Evolutionary conservation across 2,888 invertebrate species (phyloP).

Genomic region (Apeira syringaria): DNA sequence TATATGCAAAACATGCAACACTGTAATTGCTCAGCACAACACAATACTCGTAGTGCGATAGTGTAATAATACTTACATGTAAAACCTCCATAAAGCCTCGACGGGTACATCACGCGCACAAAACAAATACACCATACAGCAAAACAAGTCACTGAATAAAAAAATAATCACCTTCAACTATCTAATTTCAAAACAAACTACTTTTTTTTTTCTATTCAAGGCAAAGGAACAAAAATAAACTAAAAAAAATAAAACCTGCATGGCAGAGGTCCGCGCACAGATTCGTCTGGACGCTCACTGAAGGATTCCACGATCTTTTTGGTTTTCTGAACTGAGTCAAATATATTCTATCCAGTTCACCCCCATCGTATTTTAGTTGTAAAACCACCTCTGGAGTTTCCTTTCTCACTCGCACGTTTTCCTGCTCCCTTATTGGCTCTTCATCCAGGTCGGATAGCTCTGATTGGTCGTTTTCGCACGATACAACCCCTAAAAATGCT

Average conservation of each 20-base stretch:
- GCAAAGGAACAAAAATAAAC: constrained; percentile 26
- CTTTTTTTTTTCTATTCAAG: constrained; percentile 13
- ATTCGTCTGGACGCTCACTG: constrained; percentile 60
- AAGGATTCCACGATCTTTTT: constrained; percentile 43
- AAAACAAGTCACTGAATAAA: neutral
- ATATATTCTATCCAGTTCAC: constrained; percentile 77
- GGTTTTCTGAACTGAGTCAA: constrained; percentile 71
- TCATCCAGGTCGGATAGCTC: constrained; percentile 37
- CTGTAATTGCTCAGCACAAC: no score
- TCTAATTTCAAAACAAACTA: constrained; percentile 2
- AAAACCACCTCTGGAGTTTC: constrained; percentile 70
- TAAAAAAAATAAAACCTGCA: constrained; percentile 57
- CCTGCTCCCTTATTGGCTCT: constrained; percentile 47
- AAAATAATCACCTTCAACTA: constrained; percentile 4
- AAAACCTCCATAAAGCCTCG: neutral
- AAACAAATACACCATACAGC: constrained; percentile 13
- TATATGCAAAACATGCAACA: no score
- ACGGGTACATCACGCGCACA: constrained; percentile 1
- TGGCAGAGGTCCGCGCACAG: constrained; percentile 76
- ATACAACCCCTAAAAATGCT: constrained; percentile 42
- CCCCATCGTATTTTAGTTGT: constrained; percentile 71
- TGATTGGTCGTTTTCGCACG: constrained; percentile 49
- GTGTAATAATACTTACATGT: neutral
- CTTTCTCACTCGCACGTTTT: constrained; percentile 46
- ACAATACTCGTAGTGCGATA: no score